Conservation (phyloP, 1,140 invertebrate species). For the Aphelenchoides avenae region DNA sequence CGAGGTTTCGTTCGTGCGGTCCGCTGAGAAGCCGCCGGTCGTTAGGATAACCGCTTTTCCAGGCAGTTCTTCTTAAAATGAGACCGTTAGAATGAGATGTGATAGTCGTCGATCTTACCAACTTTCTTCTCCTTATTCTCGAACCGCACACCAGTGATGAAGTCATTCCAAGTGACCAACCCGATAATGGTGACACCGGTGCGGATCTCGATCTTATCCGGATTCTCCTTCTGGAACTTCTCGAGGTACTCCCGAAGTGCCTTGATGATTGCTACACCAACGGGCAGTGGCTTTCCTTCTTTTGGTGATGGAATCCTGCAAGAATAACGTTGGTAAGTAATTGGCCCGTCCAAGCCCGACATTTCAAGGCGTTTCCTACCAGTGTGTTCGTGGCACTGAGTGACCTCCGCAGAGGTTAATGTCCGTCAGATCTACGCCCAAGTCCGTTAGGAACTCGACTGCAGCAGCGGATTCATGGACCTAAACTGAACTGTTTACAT, state of each 20-base stretch:
- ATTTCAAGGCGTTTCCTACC: conserved; percentile 35
- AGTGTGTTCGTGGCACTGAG: conserved; percentile 58
- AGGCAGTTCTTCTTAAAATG: conserved; percentile 26
- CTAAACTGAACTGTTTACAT: conserved; percentile 31
- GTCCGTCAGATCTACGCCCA: conserved; percentile 55
- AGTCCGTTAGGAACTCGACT: conserved; percentile 50
- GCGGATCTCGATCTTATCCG: conserved; percentile 36
- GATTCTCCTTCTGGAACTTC: conserved; percentile 31
- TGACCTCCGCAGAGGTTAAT: conserved; percentile 60
- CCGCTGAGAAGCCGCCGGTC: conserved; percentile 49
- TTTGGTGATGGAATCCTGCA: conserved; percentile 56
- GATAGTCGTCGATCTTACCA: neutral
- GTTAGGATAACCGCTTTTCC: conserved; percentile 58
- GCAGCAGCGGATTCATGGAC: conserved; percentile 50
- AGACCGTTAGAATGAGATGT: neutral
- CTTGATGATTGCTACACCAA: conserved; percentile 58
- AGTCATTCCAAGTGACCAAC: conserved; percentile 56
- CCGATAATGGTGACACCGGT: conserved; percentile 47
- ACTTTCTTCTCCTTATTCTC: conserved; percentile 27
- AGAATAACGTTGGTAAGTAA: conserved; percentile 15
- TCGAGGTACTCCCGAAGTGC: conserved; percentile 49
- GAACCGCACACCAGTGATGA: conserved; percentile 48
- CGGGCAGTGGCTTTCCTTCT: conserved; percentile 59
- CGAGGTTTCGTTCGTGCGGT: conserved; percentile 42
- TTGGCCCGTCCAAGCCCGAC: neutral